Evolutionary conservation across 2,113 vertebrate species (phyloP).

Genomic region (Myrmecobius fasciatus): DNA sequence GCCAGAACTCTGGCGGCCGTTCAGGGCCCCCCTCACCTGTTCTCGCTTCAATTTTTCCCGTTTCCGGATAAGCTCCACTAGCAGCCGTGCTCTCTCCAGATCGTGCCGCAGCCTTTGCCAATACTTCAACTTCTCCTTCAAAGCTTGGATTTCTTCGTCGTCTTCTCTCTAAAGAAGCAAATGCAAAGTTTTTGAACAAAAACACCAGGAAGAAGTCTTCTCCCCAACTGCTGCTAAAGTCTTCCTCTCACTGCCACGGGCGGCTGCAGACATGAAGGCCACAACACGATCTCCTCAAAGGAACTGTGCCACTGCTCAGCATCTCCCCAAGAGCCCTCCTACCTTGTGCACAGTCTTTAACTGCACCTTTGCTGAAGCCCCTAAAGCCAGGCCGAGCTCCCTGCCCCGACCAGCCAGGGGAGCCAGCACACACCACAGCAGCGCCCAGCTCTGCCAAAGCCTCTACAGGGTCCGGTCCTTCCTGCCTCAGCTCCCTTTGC

Average conservation of each 20-base stretch:
- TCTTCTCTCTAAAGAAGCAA: conserved; percentile 88
- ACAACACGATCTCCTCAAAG: background rate
- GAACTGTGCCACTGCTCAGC: background rate
- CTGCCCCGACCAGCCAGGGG: background rate
- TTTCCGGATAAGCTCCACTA: conserved; percentile 97
- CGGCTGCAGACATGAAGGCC: background rate
- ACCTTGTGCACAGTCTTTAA: background rate
- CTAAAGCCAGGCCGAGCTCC: background rate
- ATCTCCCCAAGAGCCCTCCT: background rate
- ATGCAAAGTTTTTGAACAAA: background rate
- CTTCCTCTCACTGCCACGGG: background rate
- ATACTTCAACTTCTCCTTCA: conserved; percentile 96
- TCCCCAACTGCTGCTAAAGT: background rate
- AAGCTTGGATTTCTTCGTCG: conserved; percentile 92
- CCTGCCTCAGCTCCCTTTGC: background rate
- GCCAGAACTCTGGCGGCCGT: background rate
- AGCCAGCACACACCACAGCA: background rate
- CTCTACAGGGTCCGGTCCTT: too few species aligned
- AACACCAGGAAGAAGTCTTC: background rate
- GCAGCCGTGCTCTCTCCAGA: conserved; percentile 93
- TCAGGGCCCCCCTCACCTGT: conserved; percentile 85
- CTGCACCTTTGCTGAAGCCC: background rate
- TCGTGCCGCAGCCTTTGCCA: conserved; percentile 97
- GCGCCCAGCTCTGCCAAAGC: background rate
- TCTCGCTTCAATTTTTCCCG: conserved; percentile 98